Base-by-base conservation (phyloP, 1,140 invertebrate genomes). In the Sycobia sp. region DNA sequence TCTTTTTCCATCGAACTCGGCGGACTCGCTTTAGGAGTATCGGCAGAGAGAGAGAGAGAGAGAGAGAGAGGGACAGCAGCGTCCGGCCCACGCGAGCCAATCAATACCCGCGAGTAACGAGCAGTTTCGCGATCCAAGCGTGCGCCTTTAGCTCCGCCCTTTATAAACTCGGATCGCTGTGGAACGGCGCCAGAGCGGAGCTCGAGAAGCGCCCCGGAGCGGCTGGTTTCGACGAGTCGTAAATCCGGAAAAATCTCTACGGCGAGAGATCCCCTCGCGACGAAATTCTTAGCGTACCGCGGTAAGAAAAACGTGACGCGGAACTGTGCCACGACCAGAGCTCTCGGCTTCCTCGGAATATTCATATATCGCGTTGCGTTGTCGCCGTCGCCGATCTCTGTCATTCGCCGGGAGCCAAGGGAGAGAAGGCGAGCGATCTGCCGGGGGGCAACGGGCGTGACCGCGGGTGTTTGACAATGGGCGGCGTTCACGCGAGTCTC, bases 381-480 rank as follows among this genome's bases (percentile, higher is more conserved):
- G n/a, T n/a, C n/a, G n/a, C n/a, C n/a, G n/a, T n/a, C n/a, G n/a
- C n/a, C n/a, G n/a, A n/a, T n/a, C n/a, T n/a, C n/a, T n/a, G 18
- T 22, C 29, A 32, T 11, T 11, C 11, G 29, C 29, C 29, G 29
- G 29, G 29, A 43, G 47, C 2, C 57, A 32, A 22, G 46, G 34
- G 23, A 63, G 51, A 60, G 69, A 69, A 57, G 58, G 70, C 49
- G 50, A 69, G 56, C 66, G 55, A 67, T 68, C 73, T 69, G 57
- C 59, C 67, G 70, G 70, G 68, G 73, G 69, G 71, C 76, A 76
- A 70, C 66, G 69, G 72, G 73, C 77, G 79, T 80, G 78, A 80
- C 78, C 73, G 66, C 64, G 67, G 10, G 36, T 69, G n/a, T n/a
- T n/a, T 68, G 77, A 81, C 76, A 81, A 79, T 75, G 67, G 73